A percentile compares a stretch with the other conserved stretches of the same genome.
phyloP scores from a whole-genome alignment of 2,797 vertebrate genomes.

The Hapalemur alaotrensis region DNA sequence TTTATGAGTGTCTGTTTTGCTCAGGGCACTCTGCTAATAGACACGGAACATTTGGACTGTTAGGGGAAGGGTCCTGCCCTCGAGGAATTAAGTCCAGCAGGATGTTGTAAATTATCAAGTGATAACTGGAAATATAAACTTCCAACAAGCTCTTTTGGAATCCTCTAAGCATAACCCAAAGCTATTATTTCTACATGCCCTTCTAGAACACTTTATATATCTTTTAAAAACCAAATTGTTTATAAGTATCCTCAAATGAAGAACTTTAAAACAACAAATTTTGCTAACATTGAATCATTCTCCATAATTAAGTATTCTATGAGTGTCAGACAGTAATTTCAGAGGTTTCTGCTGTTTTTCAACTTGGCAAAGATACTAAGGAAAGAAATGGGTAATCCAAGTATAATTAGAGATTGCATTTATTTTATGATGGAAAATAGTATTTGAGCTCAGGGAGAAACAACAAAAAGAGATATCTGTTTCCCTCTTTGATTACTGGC shows the following conservation, averaged over 20 bases:
- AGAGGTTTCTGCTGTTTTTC: not conserved
- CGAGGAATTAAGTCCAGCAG: not conserved
- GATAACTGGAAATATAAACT: not conserved
- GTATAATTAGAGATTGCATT: not conserved
- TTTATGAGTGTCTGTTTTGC: not conserved
- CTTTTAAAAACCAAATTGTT: slow-evolving; percentile 19
- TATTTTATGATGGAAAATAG: not conserved
- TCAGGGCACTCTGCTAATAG: not conserved
- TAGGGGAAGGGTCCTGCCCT: not conserved
- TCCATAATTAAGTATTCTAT: not conserved
- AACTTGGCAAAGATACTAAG: not conserved
- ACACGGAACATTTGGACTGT: not conserved
- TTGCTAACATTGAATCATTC: not conserved
- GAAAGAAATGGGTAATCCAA: not conserved
- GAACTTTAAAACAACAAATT: not conserved
- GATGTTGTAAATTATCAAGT: not conserved
- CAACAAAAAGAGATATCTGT: not conserved
- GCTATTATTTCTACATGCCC: not conserved
- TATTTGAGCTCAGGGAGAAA: not conserved
- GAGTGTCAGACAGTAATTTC: not conserved
- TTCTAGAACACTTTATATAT: not conserved
- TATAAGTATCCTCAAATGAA: not conserved
- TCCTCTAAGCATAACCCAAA: not conserved
- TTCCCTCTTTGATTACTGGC: not conserved
- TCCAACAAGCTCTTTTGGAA: not conserved